Evolutionary conservation across 35 echinoderm and acorn worm species (phyloP).

Genomic region (Diadema setosum): DNA sequence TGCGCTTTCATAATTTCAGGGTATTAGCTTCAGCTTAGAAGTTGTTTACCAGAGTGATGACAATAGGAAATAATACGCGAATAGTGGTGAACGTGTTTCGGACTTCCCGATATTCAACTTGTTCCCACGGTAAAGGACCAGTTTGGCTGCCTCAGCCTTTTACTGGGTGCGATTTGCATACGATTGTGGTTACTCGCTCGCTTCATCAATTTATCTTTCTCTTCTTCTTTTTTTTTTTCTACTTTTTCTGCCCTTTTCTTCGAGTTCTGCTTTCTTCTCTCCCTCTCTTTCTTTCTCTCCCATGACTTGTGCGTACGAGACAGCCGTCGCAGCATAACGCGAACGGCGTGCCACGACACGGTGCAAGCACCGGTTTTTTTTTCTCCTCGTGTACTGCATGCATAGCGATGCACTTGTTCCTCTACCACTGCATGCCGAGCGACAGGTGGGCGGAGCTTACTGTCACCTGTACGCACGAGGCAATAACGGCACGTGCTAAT

Average conservation of each 20-base stretch:
- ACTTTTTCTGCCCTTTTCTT: neutral
- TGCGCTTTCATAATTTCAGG: neutral
- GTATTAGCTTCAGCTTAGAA: neutral
- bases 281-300: neutral
- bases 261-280: neutral
- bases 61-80: constrained; percentile 13
- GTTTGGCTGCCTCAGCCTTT: neutral
- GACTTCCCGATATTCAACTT: neutral
- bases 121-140: neutral
- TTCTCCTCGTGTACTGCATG: neutral
- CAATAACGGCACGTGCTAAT: neutral
- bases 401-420: constrained; percentile 16
- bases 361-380: neutral
- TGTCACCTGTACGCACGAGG: neutral
- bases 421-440: neutral
- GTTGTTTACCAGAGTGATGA: constrained; percentile 3
- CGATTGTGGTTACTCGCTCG: neutral
- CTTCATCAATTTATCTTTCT: neutral
- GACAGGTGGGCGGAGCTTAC: constrained; percentile 18
- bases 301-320: neutral
- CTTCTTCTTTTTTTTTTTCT: neutral
- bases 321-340: neutral
- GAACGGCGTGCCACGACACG: neutral
- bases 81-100: neutral
- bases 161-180: neutral